phyloP scores from a whole-genome alignment of 2,888 invertebrate genomes.

The Aleiodes leptofemur region DNA sequence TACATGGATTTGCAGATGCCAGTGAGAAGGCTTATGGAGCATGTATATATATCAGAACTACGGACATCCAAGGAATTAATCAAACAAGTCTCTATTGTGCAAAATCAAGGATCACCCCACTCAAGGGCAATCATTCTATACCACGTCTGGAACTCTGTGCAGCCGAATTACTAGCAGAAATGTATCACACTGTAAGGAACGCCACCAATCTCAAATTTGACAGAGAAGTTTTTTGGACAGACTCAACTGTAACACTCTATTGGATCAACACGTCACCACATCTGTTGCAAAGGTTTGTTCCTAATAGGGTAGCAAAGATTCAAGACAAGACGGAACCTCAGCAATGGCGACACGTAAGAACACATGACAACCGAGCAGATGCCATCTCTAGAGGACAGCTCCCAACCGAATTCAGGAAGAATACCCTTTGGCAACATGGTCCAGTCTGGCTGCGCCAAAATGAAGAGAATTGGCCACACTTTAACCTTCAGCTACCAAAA shows the following conservation, averaged over 20 bases:
- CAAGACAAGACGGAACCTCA: neutral
- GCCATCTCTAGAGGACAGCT: conserved; percentile 37
- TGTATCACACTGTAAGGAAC: conserved; percentile 5
- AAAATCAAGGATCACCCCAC: conserved; percentile 49
- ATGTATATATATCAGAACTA: too few relatives aligned
- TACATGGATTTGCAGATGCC: conserved; percentile 9
- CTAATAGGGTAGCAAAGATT: conserved; percentile 40
- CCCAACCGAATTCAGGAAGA: conserved; percentile 1
- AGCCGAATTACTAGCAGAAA: conserved; percentile 40
- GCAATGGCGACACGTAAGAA: conserved; percentile 47
- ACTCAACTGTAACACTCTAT: conserved; percentile 30
- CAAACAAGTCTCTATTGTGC: conserved; percentile 38
- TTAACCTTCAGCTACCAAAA: neutral
- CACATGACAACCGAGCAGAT: conserved; percentile 46
- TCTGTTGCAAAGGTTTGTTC: conserved; percentile 22
- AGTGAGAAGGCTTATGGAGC: neutral
- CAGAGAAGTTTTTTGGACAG: conserved; percentile 24
- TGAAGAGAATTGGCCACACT: conserved; percentile 1
- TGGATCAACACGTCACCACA: conserved; percentile 22
- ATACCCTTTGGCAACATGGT: neutral
- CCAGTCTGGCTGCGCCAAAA: conserved; percentile 15
- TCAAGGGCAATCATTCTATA: conserved; percentile 43
- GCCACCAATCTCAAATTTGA: neutral
- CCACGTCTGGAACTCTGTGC: conserved; percentile 51
- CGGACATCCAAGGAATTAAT: neutral